Evolutionary conservation across 2,888 invertebrate genomes (phyloP).

Genomic region (Meteorus cinctellus): DNA sequence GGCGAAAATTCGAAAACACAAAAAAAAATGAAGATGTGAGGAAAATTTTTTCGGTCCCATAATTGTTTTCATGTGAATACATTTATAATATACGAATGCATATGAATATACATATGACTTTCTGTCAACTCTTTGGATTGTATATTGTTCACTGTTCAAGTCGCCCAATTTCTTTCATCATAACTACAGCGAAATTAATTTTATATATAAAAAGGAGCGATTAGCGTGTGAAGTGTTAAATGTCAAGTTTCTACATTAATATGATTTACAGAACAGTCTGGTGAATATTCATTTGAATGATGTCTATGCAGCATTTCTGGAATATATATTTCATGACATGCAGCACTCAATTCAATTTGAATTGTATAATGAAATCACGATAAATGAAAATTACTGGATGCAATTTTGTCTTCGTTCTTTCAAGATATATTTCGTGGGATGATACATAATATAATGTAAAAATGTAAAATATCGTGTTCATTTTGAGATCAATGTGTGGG

Average conservation of each 20-base stretch:
- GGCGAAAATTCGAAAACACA: background rate
- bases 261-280: constrained; percentile 25
- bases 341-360: background rate
- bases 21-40: background rate
- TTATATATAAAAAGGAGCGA: background rate
- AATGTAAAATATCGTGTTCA: constrained; percentile 6
- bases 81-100: too few species aligned
- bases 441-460: background rate
- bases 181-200: background rate
- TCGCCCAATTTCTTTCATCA: background rate
- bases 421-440: background rate
- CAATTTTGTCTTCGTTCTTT: background rate
- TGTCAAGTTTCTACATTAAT: background rate
- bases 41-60: background rate
- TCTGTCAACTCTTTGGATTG: background rate
- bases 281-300: background rate
- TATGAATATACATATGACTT: background rate
- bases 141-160: background rate
- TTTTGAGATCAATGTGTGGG: constrained; percentile 29
- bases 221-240: background rate
- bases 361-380: background rate
- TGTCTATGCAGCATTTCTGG: constrained; percentile 18
- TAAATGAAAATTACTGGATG: too few species aligned
- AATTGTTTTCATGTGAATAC: background rate
- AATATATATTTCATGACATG: background rate